Base-by-base conservation (phyloP, 2,888 invertebrate species). In the Melinopterus prodromus region DNA sequence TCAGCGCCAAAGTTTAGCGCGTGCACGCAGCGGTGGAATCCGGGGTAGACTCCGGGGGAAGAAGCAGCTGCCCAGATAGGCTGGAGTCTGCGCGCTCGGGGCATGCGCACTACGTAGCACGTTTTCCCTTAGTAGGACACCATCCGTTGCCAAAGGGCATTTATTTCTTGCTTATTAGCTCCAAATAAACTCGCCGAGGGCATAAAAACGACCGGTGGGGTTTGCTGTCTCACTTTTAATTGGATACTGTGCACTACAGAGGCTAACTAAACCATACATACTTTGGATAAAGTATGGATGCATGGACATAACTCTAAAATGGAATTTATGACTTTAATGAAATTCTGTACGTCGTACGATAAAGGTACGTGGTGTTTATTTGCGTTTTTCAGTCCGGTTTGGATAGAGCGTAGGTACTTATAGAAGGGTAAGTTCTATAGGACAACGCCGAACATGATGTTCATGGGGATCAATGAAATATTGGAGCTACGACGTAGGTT, bases 11-110 rank as follows among this genome's bases (percentile, higher is more conserved):
- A 12, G 53, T 7, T 53, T 83, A 83, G 83, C 84, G 84, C 84
- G 82, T 83, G 84, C 84, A 83, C 83, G 84, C 53, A 53, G 53
- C 53, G 7, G 82, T 84, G 84, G 81, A 82, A 84, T 84, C 85
- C 84, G 82, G 84, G 86, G 85, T 84, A 85, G 85, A 86, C 86
- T 87, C 86, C 85, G 86, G 85, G 86, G 85, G 84, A 85, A 84
- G 85, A 83, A 82, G 82, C 53, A 83, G 84, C 82, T 81, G 82
- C 85, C 85, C 85, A 85, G 86, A 87, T 85, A 84, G 84, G 82
- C 81, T 82, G 84, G 86, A 86, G 85, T 85, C 87, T 86, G 87
- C 85, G 84, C 53, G 7, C 53, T 53, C 12, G 9, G 85, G 85
- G 86, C 86, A 80, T 82, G 86, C 85, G 83, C 79, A 77, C 79